Evolutionary conservation across 2,888 invertebrate species (phyloP).

Genomic region (Eretmocerus hayati): DNA sequence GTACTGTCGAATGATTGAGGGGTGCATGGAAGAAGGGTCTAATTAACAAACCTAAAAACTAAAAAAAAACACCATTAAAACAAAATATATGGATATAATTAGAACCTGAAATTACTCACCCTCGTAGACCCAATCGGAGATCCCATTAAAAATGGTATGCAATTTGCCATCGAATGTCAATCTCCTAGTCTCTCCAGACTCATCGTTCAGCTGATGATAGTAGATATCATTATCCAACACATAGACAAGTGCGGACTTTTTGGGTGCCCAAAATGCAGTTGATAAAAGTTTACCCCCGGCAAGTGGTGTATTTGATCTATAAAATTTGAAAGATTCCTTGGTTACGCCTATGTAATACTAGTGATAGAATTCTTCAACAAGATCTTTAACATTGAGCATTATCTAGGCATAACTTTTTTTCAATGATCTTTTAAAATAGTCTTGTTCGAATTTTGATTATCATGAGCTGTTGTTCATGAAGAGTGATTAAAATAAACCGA

Average conservation of each 20-base stretch:
- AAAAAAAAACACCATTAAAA: background rate
- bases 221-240: conserved; percentile 66
- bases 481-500: no score
- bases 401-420: no score
- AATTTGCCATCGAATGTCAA: conserved; percentile 58
- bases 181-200: conserved; percentile 37
- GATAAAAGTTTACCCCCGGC: conserved; percentile 55
- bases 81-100: background rate
- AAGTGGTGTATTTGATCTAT: conserved; percentile 48
- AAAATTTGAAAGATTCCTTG: no score
- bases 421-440: no score
- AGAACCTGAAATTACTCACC: conserved; percentile 49
- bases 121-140: conserved; percentile 92
- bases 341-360: no score
- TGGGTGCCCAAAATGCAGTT: conserved; percentile 56
- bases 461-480: no score
- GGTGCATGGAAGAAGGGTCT: no score
- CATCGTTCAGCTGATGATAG: conserved; percentile 44
- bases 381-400: no score
- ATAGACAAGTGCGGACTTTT: conserved; percentile 53
- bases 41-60: no score
- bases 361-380: no score
- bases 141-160: conserved; percentile 69
- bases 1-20: no score
- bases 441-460: no score